Base-by-base conservation (phyloP, 2,113 vertebrate genomes). In the Triplophysa tibetana region DNA sequence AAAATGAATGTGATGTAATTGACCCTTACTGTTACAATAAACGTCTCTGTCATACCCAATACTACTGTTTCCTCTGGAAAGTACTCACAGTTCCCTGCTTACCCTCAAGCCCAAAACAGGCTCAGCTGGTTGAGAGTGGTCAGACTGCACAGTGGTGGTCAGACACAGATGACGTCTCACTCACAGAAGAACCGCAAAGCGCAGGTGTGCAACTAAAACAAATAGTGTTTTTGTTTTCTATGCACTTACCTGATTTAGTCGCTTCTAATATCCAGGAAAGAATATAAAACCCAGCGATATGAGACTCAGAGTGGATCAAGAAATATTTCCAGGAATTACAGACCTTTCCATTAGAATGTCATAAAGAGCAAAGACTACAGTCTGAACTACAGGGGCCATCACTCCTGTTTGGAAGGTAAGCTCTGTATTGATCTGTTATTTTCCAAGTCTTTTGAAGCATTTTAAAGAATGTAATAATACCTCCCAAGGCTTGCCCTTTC, bases 131-230 rank as follows among this genome's bases (percentile, higher is more conserved):
- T 13, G 43, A 69, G 43, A 17, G 67, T 23, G 8, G 67, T 50
- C 43, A 50, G 67, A 50, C 23, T 26, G 21, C 17, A 67, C 56
- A 38, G 33, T 63, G 45, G 41, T 66, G 21, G 38, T 77, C 74
- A n/a, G 24, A 68, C 21, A 54, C 56, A 70, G 80, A 65, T 60
- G 33, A 50, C 26, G 48, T 33, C 21, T 41, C n/a, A 8, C 45
- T 45, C 23, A 70, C 68, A 41, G 56, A 75, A 14, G 26, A 33
- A 11, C 26, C 58, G 33, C 45, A 52, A 60, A 52, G 54, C 43
- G 29, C 62, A 69, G 60, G 11, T 70, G 75, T 13, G 70, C 67
- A 77, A 70, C 77, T 76, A 77, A 67, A 82, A 70, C 80, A 70
- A 75, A 75, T 45, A 69, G 11, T 43, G 56, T 23, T 67, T 13